Conservation (phyloP, 2,888 invertebrate species). For the Agrochola litura region DNA sequence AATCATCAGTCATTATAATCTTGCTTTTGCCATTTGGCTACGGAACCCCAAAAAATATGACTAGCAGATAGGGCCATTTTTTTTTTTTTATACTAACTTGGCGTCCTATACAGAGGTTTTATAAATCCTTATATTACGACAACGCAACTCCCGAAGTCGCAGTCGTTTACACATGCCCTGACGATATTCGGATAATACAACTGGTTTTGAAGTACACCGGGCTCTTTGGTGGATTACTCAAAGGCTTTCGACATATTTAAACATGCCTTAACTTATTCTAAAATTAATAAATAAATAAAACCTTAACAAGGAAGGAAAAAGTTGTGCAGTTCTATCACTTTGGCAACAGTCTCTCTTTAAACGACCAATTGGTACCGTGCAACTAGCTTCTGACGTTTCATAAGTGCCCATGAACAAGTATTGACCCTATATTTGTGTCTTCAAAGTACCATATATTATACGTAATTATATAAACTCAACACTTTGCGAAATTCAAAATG, state of each 20-base stretch:
- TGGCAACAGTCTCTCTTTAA: not conserved
- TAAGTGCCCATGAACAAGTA: not conserved
- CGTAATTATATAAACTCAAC: not conserved
- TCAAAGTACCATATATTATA: not conserved
- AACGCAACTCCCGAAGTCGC: not conserved
- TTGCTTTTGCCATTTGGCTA: not conserved
- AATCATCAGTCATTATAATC: too few relatives aligned
- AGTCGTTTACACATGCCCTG: conserved; percentile 1
- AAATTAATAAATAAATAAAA: not conserved
- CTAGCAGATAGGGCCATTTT: not conserved
- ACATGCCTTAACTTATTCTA: not conserved
- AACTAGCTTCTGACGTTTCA: too few relatives aligned
- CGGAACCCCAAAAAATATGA: not conserved
- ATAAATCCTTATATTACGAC: not conserved
- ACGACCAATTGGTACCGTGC: too few relatives aligned
- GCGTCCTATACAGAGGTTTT: not conserved
- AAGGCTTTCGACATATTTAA: conserved; percentile 4
- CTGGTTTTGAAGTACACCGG: conserved; percentile 20
- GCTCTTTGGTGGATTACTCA: conserved; percentile 8
- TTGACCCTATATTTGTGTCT: too few relatives aligned
- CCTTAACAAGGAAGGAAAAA: not conserved
- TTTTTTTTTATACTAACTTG: too few relatives aligned
- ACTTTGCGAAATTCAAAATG: not conserved
- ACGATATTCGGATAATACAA: conserved; percentile 2
- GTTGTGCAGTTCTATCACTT: not conserved